Percentiles rank a stretch among this genome's conserved stretches.
These are phyloP conservation scores for Smittia sp. DNA, from an alignment of 2,888 invertebrate genomes.

Conservation along the genomic window DNA sequence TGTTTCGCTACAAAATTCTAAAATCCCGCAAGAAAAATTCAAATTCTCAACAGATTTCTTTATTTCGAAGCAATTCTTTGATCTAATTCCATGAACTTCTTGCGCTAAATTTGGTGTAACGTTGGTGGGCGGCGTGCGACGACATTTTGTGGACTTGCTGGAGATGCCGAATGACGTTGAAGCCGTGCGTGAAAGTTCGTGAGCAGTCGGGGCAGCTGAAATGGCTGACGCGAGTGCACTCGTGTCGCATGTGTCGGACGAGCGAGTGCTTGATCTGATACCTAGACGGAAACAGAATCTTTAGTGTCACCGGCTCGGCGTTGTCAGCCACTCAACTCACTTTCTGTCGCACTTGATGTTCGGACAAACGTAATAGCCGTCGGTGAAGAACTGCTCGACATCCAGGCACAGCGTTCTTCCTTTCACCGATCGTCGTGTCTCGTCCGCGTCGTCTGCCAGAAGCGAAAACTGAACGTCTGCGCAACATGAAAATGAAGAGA, in stretches of 20 bases:
- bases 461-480: neutral
- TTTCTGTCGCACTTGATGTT: conserved; percentile 41
- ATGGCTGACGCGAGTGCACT: conserved; percentile 32
- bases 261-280: conserved; percentile 42
- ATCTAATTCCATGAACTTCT: neutral
- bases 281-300: conserved; percentile 7
- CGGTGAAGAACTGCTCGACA: neutral
- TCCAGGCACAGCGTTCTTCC: neutral
- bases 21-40: neutral
- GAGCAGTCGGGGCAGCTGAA: conserved; percentile 41
- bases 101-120: neutral
- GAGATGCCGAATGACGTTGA: conserved; percentile 42
- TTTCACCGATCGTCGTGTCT: neutral
- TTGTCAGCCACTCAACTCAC: conserved; percentile 23
- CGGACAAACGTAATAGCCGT: conserved; percentile 37
- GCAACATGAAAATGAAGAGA: neutral
- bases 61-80: neutral
- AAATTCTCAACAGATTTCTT: neutral
- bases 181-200: conserved; percentile 41
- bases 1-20: neutral
- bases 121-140: conserved; percentile 6
- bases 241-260: conserved; percentile 42
- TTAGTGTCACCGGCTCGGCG: neutral
- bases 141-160: conserved; percentile 41
- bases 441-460: neutral